phyloP scores from a whole-genome alignment of 1,140 invertebrate genomes.

The Pachypeltis micranthus region DNA sequence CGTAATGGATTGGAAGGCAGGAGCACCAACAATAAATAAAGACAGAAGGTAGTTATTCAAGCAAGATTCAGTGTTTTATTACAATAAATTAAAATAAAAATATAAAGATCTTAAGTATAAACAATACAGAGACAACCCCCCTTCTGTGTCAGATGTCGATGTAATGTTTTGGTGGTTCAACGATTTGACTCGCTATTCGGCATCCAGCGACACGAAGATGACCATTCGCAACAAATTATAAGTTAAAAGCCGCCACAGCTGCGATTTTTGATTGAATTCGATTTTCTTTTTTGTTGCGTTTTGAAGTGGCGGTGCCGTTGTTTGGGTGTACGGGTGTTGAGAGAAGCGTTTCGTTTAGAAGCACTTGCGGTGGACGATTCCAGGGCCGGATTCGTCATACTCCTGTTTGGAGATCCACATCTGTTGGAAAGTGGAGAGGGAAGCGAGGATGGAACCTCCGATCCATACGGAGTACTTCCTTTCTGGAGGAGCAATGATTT shows the following conservation, averaged over 20 bases:
- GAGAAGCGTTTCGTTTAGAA: constrained; percentile 50
- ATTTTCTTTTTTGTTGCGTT: neutral
- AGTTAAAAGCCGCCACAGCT: neutral
- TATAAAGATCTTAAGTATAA: constrained; percentile 23
- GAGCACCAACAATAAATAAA: too few species aligned
- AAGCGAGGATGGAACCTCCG: constrained; percentile 74
- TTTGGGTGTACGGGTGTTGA: neutral
- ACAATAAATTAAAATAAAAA: constrained; percentile 16
- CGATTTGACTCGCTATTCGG: neutral
- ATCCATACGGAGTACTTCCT: constrained; percentile 90
- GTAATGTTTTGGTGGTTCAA: neutral
- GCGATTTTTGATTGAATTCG: constrained; percentile 9
- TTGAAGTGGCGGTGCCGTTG: constrained; percentile 1
- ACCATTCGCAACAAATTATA: constrained; percentile 4
- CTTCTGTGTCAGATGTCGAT: constrained; percentile 12
- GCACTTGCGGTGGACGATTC: constrained; percentile 87
- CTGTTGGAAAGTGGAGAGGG: constrained; percentile 69
- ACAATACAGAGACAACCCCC: constrained; percentile 22
- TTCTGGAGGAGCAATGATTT: constrained; percentile 86
- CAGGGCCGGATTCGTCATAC: constrained; percentile 84
- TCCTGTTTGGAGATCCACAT: constrained; percentile 89
- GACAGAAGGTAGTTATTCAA: constrained; percentile 18
- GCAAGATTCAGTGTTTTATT: constrained; percentile 22
- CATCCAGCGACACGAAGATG: neutral
- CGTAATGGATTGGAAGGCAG: too few species aligned